A percentile compares a stretch with the other conserved stretches of the same genome.
phyloP scores from a whole-genome alignment of 2,113 vertebrate genomes.

The Gnathonemus longibarbis region DNA sequence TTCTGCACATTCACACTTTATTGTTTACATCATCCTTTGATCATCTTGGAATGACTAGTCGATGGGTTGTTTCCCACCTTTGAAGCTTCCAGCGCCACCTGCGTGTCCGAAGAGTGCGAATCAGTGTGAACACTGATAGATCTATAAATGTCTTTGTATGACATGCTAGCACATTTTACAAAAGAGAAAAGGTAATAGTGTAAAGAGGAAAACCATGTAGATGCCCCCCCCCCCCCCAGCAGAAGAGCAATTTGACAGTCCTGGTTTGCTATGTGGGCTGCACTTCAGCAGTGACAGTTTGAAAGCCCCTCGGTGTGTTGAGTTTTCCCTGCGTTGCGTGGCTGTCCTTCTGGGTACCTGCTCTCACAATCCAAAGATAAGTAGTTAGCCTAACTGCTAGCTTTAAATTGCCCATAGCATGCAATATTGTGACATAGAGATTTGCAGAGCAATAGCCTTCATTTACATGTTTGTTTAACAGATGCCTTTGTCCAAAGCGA shows the following conservation, averaged over 20 bases:
- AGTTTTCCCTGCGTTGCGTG: background rate
- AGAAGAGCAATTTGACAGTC: background rate
- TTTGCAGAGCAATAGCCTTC: background rate
- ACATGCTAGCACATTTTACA: background rate
- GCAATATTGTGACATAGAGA: too few species aligned
- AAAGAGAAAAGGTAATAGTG: background rate
- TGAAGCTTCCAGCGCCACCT: background rate
- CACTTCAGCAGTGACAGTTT: background rate
- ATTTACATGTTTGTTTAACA: background rate
- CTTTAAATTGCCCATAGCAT: too few species aligned
- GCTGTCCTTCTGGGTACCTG: background rate
- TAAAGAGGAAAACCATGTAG: background rate
- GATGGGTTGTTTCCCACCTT: background rate
- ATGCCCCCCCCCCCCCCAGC: background rate
- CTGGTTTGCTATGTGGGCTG: background rate
- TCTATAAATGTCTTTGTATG: background rate
- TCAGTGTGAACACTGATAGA: background rate
- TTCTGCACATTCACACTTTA: background rate
- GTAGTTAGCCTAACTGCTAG: background rate
- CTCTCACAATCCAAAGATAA: background rate
- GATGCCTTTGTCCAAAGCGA: background rate
- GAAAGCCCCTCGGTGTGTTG: background rate
- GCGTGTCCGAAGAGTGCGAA: background rate
- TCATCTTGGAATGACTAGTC: background rate
- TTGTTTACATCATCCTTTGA: constrained; percentile 17